phyloP scores from a whole-genome alignment of 2,888 invertebrate species.

The Nomada fabriciana region DNA sequence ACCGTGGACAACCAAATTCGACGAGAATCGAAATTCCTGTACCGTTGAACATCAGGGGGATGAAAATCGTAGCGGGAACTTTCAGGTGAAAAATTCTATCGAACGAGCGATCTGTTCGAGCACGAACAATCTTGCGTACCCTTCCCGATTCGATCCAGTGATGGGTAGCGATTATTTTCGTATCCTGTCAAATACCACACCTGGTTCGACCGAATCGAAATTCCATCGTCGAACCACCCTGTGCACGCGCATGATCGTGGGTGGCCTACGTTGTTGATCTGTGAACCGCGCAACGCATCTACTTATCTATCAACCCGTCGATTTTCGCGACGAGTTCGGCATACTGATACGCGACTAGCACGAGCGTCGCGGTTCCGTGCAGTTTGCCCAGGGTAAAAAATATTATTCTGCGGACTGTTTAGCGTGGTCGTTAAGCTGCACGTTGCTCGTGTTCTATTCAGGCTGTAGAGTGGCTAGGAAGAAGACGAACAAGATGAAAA shows the following conservation, averaged over 20 bases:
- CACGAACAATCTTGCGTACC: not conserved
- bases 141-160: not conserved
- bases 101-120: not conserved
- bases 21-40: conserved; percentile 35
- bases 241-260: not conserved
- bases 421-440: conserved; percentile 39
- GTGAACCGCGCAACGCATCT: conserved; percentile 45
- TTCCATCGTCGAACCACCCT: conserved; percentile 9
- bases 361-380: conserved; percentile 10
- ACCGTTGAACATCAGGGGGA: conserved; percentile 5
- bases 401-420: conserved; percentile 41
- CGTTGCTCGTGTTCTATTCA: conserved; percentile 33
- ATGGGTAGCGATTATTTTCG: not conserved
- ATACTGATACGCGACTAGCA: conserved; percentile 34
- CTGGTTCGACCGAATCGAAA: not conserved
- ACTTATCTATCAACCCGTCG: conserved; percentile 58
- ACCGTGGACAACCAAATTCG: conserved; percentile 30
- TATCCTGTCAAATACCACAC: not conserved
- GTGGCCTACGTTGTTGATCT: conserved; percentile 20
- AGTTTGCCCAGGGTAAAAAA: conserved; percentile 30
- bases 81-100: conserved; percentile 26
- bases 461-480: not conserved
- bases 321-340: conserved; percentile 39
- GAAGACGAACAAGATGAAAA: not conserved
- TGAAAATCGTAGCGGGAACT: conserved; percentile 11